These are phyloP conservation scores for Chaitophorus viminalis DNA, from an alignment of 2,888 invertebrate species.

Conservation along the genomic window DNA sequence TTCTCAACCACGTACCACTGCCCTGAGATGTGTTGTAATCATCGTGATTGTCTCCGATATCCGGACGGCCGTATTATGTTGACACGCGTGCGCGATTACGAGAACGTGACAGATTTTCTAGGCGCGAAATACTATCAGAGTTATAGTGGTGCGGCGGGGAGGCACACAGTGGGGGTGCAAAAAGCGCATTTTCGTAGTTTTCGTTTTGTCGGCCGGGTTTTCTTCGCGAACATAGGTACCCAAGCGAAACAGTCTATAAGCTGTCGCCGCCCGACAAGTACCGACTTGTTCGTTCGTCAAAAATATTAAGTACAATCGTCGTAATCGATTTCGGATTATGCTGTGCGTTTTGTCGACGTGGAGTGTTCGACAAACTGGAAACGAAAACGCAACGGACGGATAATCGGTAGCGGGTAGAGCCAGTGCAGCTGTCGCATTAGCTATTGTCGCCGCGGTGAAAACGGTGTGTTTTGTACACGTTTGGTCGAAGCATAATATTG, in stretches of 20 bases:
- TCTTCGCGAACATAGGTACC: too few relatives aligned
- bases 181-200: neutral
- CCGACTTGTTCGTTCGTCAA: neutral
- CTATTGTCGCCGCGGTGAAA: too few relatives aligned
- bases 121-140: neutral
- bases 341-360: neutral
- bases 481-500: neutral
- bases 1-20: slow-evolving; percentile 30
- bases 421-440: too few relatives aligned
- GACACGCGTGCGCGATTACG: neutral
- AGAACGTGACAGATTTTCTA: neutral
- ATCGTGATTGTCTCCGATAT: neutral
- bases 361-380: slow-evolving; percentile 5
- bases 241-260: too few relatives aligned
- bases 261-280: neutral
- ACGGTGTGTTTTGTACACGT: neutral
- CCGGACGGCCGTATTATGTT: neutral
- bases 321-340: neutral
- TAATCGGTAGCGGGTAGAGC: too few relatives aligned
- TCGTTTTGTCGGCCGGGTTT: neutral
- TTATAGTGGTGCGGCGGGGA: neutral
- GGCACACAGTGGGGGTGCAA: neutral
- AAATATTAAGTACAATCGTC: neutral
- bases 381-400: neutral
- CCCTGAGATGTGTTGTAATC: neutral